A percentile compares a stretch with the other conserved stretches of the same genome.
Evolutionary conservation across 2,113 vertebrate species (phyloP).

Genomic region (Mixornis gularis): DNA sequence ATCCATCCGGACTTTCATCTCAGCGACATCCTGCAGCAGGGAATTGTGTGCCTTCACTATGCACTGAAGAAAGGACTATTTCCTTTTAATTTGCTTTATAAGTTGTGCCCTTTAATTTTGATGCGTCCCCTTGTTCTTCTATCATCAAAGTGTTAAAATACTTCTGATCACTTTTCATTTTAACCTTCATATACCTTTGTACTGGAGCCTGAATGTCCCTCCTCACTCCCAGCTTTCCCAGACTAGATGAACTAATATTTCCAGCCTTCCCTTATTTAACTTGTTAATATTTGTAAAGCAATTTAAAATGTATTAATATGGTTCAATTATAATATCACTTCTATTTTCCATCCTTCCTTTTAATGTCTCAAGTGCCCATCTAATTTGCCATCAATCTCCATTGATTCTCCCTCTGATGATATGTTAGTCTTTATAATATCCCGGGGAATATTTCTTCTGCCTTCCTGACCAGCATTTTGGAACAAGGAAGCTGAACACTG

Average conservation of each 20-base stretch:
- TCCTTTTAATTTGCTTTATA: constrained; percentile 56
- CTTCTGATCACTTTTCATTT: constrained; percentile 43
- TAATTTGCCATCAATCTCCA: constrained; percentile 59
- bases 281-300: constrained; percentile 54
- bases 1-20: constrained; percentile 48
- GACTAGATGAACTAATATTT: constrained; percentile 36
- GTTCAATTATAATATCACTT: constrained; percentile 30
- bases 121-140: constrained; percentile 32
- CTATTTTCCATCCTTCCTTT: constrained; percentile 45
- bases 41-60: constrained; percentile 27
- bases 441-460: constrained; percentile 15
- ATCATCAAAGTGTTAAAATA: constrained; percentile 34
- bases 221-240: neutral
- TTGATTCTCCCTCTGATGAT: constrained; percentile 47
- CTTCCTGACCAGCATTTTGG: constrained; percentile 47
- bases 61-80: constrained; percentile 33
- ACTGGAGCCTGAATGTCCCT: neutral
- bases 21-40: constrained; percentile 19
- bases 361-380: constrained; percentile 50
- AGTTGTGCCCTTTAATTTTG: constrained; percentile 51
- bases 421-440: constrained; percentile 47
- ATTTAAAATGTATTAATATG: constrained; percentile 56
- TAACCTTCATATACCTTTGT: constrained; percentile 27
- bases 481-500: constrained; percentile 3
- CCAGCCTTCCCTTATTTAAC: constrained; percentile 5